A percentile compares a stretch with the other conserved stretches of the same genome.
Evolutionary conservation across 2,797 vertebrate genomes (phyloP).

Genomic region (Chelonia mydas): DNA sequence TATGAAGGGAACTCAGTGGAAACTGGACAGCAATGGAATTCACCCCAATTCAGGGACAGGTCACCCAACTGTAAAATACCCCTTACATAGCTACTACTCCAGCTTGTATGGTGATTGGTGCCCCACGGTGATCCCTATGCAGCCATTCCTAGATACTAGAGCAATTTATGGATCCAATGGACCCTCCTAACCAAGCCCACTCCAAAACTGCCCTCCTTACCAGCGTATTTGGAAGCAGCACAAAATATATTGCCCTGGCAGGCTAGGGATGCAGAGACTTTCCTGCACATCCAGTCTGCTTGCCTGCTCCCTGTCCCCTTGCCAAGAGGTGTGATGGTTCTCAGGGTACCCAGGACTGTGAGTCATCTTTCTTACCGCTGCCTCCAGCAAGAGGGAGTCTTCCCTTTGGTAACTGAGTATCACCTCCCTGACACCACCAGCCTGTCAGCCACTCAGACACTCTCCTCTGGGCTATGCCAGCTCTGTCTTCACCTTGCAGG

Average conservation of each 20-base stretch:
- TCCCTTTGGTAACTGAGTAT: not conserved
- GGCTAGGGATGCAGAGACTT: not conserved
- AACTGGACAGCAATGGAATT: conserved; percentile 38
- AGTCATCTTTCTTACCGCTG: not conserved
- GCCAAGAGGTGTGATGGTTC: not conserved
- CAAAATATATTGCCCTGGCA: not conserved
- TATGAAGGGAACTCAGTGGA: conserved; percentile 47
- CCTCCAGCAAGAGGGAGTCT: not conserved
- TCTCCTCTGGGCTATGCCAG: not conserved
- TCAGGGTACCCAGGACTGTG: no score
- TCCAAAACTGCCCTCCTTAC: not conserved
- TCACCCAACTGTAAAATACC: not conserved
- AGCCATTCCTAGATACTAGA: not conserved
- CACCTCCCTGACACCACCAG: not conserved
- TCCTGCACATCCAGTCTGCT: conserved; percentile 14
- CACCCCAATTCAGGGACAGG: not conserved
- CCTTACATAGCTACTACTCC: not conserved
- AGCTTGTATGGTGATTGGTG: not conserved
- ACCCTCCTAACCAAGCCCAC: not conserved
- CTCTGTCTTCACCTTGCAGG: not conserved
- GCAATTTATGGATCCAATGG: conserved; percentile 4
- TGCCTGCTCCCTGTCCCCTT: not conserved
- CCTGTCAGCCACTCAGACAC: not conserved
- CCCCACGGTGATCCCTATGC: not conserved
- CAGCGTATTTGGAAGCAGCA: not conserved